phyloP scores from a whole-genome alignment of 2,888 invertebrate genomes.

The Coenonympha arcania region DNA sequence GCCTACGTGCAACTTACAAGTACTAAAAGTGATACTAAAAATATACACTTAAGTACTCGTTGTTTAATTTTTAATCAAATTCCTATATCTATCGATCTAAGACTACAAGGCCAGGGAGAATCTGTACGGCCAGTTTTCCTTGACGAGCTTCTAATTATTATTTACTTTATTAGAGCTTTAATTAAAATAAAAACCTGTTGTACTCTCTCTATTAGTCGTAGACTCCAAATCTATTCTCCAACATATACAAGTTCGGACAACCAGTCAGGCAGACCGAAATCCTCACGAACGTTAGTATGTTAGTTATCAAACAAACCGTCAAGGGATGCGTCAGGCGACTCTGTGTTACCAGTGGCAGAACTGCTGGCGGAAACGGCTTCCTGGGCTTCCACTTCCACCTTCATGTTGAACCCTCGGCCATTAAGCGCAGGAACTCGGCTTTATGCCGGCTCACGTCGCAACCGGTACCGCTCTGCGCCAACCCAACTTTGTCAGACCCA shows the following conservation, averaged over 20 bases:
- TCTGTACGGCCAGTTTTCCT: too few relatives aligned
- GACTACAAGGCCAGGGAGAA: too few relatives aligned
- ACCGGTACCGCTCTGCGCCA: slow-evolving; percentile 28
- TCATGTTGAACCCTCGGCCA: slow-evolving; percentile 34
- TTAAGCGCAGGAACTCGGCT: slow-evolving; percentile 26
- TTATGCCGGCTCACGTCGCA: slow-evolving; percentile 22
- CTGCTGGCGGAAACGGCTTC: slow-evolving; percentile 48
- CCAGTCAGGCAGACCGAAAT: slow-evolving; percentile 19
- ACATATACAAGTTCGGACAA: slow-evolving; percentile 9
- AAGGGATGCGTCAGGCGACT: slow-evolving; percentile 63
- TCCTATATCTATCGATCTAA: too few relatives aligned
- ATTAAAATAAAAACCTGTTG: too few relatives aligned
- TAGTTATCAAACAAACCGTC: slow-evolving; percentile 56
- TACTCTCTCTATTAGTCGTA: not conserved
- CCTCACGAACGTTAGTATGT: slow-evolving; percentile 22
- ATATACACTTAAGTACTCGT: too few relatives aligned
- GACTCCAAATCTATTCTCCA: not conserved
- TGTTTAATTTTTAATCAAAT: too few relatives aligned
- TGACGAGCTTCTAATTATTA: too few relatives aligned
- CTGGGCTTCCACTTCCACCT: slow-evolving; percentile 46
- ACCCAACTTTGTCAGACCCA: slow-evolving; percentile 23
- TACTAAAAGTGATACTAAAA: too few relatives aligned
- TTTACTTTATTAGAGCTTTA: too few relatives aligned
- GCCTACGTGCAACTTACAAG: too few relatives aligned
- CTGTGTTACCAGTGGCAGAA: slow-evolving; percentile 59